Conservation (phyloP, 2,888 invertebrate species). For the Cheilosia soror region DNA sequence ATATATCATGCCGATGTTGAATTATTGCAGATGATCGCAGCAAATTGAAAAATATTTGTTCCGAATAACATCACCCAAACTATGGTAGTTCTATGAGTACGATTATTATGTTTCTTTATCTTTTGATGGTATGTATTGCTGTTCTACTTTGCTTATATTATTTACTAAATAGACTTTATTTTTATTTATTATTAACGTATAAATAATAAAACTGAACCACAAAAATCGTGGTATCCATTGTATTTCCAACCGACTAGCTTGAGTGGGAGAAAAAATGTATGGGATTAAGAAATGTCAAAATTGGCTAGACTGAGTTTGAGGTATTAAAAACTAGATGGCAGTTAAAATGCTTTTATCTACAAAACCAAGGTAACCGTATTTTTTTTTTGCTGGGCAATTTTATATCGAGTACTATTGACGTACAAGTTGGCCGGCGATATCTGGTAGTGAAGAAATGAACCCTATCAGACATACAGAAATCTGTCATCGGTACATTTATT, state of each 20-base stretch:
- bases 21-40: constrained; percentile 57
- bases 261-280: constrained; percentile 17
- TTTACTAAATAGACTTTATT: neutral
- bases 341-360: neutral
- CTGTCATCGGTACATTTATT: too few relatives aligned
- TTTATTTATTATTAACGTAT: constrained; percentile 24
- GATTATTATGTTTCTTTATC: neutral
- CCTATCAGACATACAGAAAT: too few relatives aligned
- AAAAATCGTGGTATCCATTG: constrained; percentile 42
- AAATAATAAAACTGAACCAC: constrained; percentile 38
- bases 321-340: neutral
- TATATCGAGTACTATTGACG: too few relatives aligned
- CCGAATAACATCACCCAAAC: constrained; percentile 41
- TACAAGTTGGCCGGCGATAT: too few relatives aligned
- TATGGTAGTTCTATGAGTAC: neutral
- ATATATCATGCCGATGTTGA: constrained; percentile 58
- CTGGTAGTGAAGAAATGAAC: too few relatives aligned
- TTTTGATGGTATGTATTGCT: neutral
- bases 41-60: constrained; percentile 21
- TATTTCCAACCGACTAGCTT: constrained; percentile 41
- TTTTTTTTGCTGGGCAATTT: too few relatives aligned
- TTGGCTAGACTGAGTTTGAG: neutral
- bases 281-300: constrained; percentile 47
- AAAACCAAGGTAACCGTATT: too few relatives aligned
- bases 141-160: neutral